Conservation (phyloP, 2,113 vertebrate species). For the Brienomyrus brachyistius region DNA sequence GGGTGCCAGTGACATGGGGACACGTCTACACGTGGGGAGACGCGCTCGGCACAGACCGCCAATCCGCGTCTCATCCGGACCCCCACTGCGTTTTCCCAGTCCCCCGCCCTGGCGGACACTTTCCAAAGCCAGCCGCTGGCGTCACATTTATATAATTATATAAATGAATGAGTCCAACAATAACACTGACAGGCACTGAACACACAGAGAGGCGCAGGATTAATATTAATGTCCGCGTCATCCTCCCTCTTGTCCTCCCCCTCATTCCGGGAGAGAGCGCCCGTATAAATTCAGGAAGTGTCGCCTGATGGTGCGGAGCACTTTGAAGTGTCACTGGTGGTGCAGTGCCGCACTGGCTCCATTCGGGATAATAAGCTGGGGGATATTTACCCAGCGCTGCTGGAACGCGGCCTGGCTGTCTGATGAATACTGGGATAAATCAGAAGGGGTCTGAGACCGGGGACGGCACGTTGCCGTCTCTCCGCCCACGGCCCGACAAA, state of each 20-base stretch:
- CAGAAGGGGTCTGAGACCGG: not conserved
- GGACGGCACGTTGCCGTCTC: not conserved
- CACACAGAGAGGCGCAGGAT: not conserved
- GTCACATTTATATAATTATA: not conserved
- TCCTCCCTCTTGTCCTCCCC: not conserved
- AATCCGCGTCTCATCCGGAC: not conserved
- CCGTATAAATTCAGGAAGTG: conserved; percentile 1
- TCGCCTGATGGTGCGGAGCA: not conserved
- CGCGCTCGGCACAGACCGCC: not conserved
- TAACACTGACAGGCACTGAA: not conserved
- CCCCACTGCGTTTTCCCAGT: not conserved
- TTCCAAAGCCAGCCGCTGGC: not conserved
- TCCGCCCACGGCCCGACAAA: not conserved
- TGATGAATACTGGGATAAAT: not conserved
- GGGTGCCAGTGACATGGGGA: not conserved
- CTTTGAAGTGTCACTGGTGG: not conserved
- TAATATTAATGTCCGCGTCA: not conserved
- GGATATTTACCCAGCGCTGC: conserved; percentile 10
- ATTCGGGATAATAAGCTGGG: conserved; percentile 1
- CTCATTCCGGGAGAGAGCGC: not conserved
- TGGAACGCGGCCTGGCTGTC: not conserved
- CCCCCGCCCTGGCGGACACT: not conserved
- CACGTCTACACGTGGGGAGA: not conserved
- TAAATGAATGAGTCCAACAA: not conserved
- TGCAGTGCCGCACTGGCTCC: not conserved